phyloP scores from a whole-genome alignment of 2,888 invertebrate genomes.

The Drosophila anomelani region DNA sequence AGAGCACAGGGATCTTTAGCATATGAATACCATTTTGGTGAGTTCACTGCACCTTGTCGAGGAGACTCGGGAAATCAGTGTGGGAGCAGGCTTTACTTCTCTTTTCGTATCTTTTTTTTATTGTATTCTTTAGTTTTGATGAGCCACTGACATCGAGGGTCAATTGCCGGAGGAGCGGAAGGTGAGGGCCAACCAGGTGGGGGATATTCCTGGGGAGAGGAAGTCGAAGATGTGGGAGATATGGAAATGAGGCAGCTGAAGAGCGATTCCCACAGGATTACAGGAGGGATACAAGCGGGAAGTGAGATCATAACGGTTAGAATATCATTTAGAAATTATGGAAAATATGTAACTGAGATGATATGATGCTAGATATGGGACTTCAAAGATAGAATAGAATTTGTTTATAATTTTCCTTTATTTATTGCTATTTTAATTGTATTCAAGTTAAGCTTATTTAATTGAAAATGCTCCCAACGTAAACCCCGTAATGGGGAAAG shows the following conservation, averaged over 20 bases:
- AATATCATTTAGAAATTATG: conserved; percentile 4
- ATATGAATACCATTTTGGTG: conserved; percentile 67
- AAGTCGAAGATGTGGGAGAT: conserved; percentile 25
- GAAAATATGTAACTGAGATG: conserved; percentile 8
- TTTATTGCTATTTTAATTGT: no score
- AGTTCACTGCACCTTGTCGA: conserved; percentile 69
- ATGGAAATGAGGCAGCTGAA: conserved; percentile 20
- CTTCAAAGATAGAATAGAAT: no score
- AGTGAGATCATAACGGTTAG: neutral
- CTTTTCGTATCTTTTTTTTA: conserved; percentile 9
- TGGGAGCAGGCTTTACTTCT: conserved; percentile 34
- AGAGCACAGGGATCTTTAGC: conserved; percentile 65
- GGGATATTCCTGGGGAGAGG: conserved; percentile 16
- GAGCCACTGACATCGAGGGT: conserved; percentile 42
- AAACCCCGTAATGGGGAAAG: conserved; percentile 8
- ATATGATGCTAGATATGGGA: no score
- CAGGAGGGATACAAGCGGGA: neutral
- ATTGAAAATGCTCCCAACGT: neutral
- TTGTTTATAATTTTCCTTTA: no score
- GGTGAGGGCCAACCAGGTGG: conserved; percentile 36
- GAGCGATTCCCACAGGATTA: conserved; percentile 34
- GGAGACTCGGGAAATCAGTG: conserved; percentile 41
- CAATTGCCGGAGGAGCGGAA: conserved; percentile 34
- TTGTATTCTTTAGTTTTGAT: conserved; percentile 26
- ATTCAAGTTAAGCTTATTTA: neutral